Conservation (phyloP, 2,888 invertebrate species). For the Hoplodrina ambigua region DNA sequence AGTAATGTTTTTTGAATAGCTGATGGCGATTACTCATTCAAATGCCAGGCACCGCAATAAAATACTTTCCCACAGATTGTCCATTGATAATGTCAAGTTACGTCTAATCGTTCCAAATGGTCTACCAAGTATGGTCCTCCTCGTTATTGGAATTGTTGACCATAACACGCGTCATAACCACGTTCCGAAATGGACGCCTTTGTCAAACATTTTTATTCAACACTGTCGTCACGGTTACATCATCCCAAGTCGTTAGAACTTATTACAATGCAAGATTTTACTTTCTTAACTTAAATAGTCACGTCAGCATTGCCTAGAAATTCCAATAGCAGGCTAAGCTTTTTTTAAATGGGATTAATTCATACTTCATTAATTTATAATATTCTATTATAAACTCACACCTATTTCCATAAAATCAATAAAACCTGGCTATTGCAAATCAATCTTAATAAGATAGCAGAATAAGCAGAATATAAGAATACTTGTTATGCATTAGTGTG, state of each 20-base stretch:
- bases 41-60: constrained; percentile 39
- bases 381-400: neutral
- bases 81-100: constrained; percentile 52
- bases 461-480: constrained; percentile 46
- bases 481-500: constrained; percentile 53
- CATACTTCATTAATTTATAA: neutral
- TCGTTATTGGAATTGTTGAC: constrained; percentile 51
- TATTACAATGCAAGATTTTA: constrained; percentile 14
- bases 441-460: constrained; percentile 39
- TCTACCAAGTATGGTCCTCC: constrained; percentile 40
- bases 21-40: constrained; percentile 51
- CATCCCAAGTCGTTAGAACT: constrained; percentile 12
- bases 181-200: constrained; percentile 22
- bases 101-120: constrained; percentile 40
- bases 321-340: neutral
- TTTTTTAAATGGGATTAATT: neutral
- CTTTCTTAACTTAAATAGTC: constrained; percentile 4
- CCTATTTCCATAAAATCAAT: constrained; percentile 15
- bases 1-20: constrained; percentile 51
- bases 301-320: neutral
- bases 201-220: constrained; percentile 40
- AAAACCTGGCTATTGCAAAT: constrained; percentile 29
- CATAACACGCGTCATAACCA: constrained; percentile 33
- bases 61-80: constrained; percentile 57
- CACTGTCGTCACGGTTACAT: constrained; percentile 28